Conservation (phyloP, 2,797 vertebrate species). For the Lemur catta region DNA sequence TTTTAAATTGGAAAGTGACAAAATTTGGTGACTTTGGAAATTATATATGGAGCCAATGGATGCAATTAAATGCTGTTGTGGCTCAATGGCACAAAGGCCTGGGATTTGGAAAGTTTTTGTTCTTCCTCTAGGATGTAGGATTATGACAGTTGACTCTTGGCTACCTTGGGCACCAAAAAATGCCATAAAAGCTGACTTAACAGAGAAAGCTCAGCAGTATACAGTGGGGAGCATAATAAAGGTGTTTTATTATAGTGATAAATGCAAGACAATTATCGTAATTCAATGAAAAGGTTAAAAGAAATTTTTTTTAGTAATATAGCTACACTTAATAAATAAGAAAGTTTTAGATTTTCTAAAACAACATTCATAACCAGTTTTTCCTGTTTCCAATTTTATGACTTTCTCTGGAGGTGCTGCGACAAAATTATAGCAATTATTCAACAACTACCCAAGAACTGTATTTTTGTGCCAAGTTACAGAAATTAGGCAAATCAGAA, state of each 20-base stretch:
- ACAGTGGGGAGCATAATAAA: background rate
- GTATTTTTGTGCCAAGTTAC: conserved; percentile 14
- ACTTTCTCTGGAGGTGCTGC: conserved; percentile 44
- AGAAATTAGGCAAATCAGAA: conserved; percentile 57
- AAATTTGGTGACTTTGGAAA: conserved; percentile 8
- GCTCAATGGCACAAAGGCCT: background rate
- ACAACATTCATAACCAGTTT: background rate
- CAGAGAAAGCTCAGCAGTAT: background rate
- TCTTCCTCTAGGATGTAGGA: background rate
- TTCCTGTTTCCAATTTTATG: conserved; percentile 23
- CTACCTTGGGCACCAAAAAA: background rate
- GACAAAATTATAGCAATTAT: conserved; percentile 47
- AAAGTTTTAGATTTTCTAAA: conserved; percentile 34
- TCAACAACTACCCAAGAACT: conserved; percentile 29
- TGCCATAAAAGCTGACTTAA: background rate
- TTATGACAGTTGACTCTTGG: background rate
- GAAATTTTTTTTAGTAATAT: conserved; percentile 8
- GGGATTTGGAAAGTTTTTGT: background rate
- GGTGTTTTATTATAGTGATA: background rate
- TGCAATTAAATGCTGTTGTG: background rate
- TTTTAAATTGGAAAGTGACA: background rate
- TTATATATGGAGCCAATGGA: background rate
- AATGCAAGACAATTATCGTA: background rate
- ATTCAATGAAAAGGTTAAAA: conserved; percentile 11
- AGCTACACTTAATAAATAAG: background rate